Evolutionary conservation across 2,888 invertebrate genomes (phyloP).

Genomic region (Drosophila mettleri): DNA sequence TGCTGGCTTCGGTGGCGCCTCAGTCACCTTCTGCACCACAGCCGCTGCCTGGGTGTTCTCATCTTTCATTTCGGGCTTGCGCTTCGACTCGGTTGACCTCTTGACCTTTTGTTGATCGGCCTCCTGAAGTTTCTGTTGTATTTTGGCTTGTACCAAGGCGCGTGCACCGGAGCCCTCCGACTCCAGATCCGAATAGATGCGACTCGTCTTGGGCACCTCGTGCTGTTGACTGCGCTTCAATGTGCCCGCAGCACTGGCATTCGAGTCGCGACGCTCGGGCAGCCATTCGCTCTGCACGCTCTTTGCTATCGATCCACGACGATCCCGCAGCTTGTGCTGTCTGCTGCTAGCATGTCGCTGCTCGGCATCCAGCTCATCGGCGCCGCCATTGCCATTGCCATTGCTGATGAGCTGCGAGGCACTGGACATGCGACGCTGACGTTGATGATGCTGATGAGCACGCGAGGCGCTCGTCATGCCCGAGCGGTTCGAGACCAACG

Average conservation of each 20-base stretch:
- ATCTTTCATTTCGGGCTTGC: slow-evolving; percentile 60
- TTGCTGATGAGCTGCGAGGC: slow-evolving; percentile 80
- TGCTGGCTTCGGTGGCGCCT: slow-evolving; percentile 1
- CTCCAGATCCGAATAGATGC: slow-evolving; percentile 83
- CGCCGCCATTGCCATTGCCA: slow-evolving; percentile 34
- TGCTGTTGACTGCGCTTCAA: slow-evolving; percentile 47
- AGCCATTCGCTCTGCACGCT: slow-evolving; percentile 82
- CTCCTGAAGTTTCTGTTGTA: slow-evolving; percentile 83
- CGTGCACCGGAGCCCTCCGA: slow-evolving; percentile 84
- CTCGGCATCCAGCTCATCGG: slow-evolving; percentile 74
- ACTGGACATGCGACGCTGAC: slow-evolving; percentile 79
- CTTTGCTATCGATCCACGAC: slow-evolving; percentile 80
- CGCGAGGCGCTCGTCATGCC: slow-evolving; percentile 74
- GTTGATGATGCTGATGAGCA: slow-evolving; percentile 63
- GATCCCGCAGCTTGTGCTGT: slow-evolving; percentile 68
- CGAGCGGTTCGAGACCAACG: slow-evolving; percentile 83
- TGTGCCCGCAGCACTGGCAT: slow-evolving; percentile 42
- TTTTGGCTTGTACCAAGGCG: slow-evolving; percentile 85
- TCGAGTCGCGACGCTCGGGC: slow-evolving; percentile 68
- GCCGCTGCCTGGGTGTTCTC: slow-evolving; percentile 64
- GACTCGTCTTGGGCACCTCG: slow-evolving; percentile 67
- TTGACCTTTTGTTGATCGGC: slow-evolving; percentile 58
- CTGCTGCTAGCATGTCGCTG: slow-evolving; percentile 42
- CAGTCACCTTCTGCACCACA: slow-evolving; percentile 49
- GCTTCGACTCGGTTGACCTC: slow-evolving; percentile 35